Percentiles rank a stretch among this genome's conserved stretches.
Evolutionary conservation across 2,113 vertebrate species (phyloP).

Genomic region (Callopanchax toddi): DNA sequence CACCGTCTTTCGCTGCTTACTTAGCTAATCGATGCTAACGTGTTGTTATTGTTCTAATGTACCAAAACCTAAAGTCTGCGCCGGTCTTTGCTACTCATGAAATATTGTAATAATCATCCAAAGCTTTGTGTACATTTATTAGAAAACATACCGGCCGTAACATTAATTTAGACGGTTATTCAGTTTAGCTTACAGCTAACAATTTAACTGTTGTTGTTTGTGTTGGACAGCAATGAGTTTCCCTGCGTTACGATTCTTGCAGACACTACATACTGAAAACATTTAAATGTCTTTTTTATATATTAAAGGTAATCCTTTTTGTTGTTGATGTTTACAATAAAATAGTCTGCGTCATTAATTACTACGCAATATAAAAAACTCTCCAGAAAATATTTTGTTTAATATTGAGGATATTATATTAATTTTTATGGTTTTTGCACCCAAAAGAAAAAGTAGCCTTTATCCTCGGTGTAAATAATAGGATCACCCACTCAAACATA

Average conservation of each 20-base stretch:
- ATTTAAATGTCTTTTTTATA: background rate
- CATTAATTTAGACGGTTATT: background rate
- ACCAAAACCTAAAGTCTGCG: background rate
- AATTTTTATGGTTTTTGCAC: too few species aligned
- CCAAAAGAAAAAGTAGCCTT: too few species aligned
- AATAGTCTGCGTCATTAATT: too few species aligned
- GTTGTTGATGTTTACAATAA: too few species aligned
- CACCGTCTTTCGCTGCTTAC: background rate
- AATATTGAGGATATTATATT: too few species aligned
- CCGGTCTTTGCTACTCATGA: background rate
- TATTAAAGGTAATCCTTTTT: too few species aligned
- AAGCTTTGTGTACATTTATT: background rate
- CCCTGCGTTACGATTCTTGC: slow-evolving; percentile 48
- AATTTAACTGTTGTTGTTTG: background rate
- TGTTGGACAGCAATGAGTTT: slow-evolving; percentile 59
- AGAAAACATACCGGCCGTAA: background rate
- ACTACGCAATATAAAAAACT: too few species aligned
- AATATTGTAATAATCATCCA: background rate
- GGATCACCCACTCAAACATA: too few species aligned
- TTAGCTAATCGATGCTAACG: slow-evolving; percentile 5
- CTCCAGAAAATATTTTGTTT: too few species aligned
- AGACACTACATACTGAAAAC: background rate
- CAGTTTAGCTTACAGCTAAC: background rate
- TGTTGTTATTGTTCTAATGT: background rate
- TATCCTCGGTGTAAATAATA: too few species aligned